These are phyloP conservation scores for Panopea generosa DNA, from an alignment of 2,888 invertebrate genomes.

Conservation along the genomic window DNA sequence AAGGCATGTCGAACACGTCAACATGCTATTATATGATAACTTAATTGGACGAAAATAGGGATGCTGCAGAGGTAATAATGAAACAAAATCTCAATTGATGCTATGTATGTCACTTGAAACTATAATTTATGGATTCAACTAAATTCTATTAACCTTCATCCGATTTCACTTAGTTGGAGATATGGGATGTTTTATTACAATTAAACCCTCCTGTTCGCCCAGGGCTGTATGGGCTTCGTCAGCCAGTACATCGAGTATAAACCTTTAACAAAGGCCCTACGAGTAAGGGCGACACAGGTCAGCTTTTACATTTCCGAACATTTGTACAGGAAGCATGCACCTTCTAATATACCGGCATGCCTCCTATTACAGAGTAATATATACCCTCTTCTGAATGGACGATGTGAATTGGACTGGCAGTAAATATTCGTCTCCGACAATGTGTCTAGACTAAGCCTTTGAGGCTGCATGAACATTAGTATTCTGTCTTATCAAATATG, in stretches of 20 bases:
- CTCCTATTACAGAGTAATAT: conserved; percentile 13
- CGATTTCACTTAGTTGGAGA: conserved; percentile 17
- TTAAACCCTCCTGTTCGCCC: conserved; percentile 11
- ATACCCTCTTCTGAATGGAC: not conserved
- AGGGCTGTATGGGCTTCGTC: conserved; percentile 1
- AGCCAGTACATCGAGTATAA: conserved; percentile 2
- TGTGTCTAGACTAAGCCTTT: too few species aligned
- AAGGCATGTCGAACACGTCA: too few species aligned
- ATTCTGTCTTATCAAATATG: too few species aligned
- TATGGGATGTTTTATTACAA: conserved; percentile 25
- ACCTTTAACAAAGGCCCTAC: not conserved
- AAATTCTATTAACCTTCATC: conserved; percentile 24
- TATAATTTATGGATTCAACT: conserved; percentile 32
- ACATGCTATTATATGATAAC: too few species aligned
- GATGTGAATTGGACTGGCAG: too few species aligned
- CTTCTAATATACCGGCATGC: not conserved
- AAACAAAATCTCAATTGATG: too few species aligned
- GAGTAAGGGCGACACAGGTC: not conserved
- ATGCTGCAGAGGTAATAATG: too few species aligned
- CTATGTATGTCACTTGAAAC: conserved; percentile 20
- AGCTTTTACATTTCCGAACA: too few species aligned
- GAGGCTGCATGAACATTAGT: too few species aligned
- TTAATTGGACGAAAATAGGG: too few species aligned
- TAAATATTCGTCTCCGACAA: too few species aligned
- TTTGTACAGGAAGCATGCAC: too few species aligned